These are phyloP conservation scores for Timema cristinae DNA, from an alignment of 2,888 invertebrate species.

Conservation along the genomic window DNA sequence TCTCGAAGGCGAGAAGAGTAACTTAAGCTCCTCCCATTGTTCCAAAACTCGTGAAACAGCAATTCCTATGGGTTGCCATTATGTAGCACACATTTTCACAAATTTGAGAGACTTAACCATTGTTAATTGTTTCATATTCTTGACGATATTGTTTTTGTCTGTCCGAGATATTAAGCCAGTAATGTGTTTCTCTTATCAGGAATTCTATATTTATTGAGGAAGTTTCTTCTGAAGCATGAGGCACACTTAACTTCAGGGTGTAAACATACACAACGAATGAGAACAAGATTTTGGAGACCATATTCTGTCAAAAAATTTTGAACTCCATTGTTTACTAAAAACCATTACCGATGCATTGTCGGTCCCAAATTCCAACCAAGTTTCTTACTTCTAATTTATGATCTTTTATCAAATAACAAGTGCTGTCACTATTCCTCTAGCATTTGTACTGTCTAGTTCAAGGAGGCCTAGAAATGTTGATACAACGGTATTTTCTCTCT, in stretches of 20 bases:
- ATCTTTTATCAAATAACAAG: not conserved
- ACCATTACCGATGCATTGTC: not conserved
- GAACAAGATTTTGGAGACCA: not conserved
- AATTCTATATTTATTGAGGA: too few relatives aligned
- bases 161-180: not conserved
- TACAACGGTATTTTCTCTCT: not conserved
- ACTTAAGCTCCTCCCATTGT: not conserved
- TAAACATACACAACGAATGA: slow-evolving; percentile 13
- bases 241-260: slow-evolving; percentile 10
- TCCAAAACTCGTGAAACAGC: not conserved
- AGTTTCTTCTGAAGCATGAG: slow-evolving; percentile 8
- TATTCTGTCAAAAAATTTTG: slow-evolving; percentile 2
- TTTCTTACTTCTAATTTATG: not conserved
- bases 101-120: not conserved
- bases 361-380: not conserved
- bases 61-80: not conserved
- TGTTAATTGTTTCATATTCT: not conserved
- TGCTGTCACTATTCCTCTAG: not conserved
- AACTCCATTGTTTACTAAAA: slow-evolving; percentile 10
- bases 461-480: not conserved
- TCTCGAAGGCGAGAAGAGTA: not conserved
- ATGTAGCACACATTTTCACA: not conserved
- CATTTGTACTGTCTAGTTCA: not conserved
- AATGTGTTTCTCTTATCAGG: not conserved
- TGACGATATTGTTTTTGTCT: not conserved